Percentiles rank a stretch among this genome's conserved stretches.
These are phyloP conservation scores for Hirtodrosophila confusa DNA, from an alignment of 2,888 invertebrate genomes.

Conservation along the genomic window DNA sequence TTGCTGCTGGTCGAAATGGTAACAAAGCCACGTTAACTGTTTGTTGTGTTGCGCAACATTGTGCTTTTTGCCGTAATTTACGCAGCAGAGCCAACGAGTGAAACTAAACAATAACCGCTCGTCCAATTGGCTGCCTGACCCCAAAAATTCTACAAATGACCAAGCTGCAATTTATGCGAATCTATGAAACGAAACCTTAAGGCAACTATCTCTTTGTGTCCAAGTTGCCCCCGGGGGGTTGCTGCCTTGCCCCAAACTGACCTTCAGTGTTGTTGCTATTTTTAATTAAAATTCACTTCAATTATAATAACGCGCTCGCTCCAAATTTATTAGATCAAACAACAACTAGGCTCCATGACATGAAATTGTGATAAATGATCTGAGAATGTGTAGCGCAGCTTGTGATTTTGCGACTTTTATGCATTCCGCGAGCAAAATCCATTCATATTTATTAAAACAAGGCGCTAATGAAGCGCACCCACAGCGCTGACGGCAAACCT, in stretches of 20 bases:
- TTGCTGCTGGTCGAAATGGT: conserved; percentile 59
- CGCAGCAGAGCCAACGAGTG: conserved; percentile 42
- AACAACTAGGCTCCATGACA: conserved; percentile 6
- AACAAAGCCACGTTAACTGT: conserved; percentile 52
- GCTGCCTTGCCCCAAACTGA: conserved; percentile 42
- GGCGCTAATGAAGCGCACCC: conserved; percentile 68
- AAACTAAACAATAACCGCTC: conserved; percentile 19
- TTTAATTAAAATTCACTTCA: conserved; percentile 71
- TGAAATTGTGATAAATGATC: conserved; percentile 50
- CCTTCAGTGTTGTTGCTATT: conserved; percentile 45
- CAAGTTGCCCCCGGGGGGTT: conserved; percentile 17
- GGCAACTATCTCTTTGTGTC: conserved; percentile 30
- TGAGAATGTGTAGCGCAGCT: conserved; percentile 25
- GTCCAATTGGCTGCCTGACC: conserved; percentile 45
- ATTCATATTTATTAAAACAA: conserved; percentile 36
- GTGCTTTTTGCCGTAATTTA: conserved; percentile 48
- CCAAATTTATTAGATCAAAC: conserved; percentile 57
- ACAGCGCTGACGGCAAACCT: conserved; percentile 44
- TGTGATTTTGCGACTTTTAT: conserved; percentile 21
- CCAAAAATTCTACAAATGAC: conserved; percentile 53
- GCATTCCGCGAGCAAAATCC: conserved; percentile 53
- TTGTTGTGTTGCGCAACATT: conserved; percentile 51
- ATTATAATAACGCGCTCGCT: conserved; percentile 60
- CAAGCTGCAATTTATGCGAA: conserved; percentile 49
- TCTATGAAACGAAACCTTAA: conserved; percentile 37